Evolutionary conservation across 2,888 invertebrate genomes (phyloP), one percentile per base, ranked within the genome.

Genomic region (Cheilosia vernalis): DNA sequence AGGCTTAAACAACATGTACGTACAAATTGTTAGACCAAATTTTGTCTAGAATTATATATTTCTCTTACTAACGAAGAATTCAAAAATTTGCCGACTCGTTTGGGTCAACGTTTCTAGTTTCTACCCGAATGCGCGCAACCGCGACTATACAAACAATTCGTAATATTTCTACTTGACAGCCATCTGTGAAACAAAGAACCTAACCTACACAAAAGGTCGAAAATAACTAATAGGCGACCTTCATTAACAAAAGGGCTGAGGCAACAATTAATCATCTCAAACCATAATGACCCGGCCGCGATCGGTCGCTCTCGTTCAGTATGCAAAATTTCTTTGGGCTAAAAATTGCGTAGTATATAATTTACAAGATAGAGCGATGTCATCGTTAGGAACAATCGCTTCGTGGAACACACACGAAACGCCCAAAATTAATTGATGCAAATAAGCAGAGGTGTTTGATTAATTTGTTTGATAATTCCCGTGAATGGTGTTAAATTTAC

Each of bases 341-440:
- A 7, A 63, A 49, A 67, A 61, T 49, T 70, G 21, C 69, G 77
- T 44, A 69, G 24, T 27, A 17, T 21, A 21, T 21, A 17, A 21
- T 51, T 21, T 37, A 51, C 30, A 24, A 58, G 40, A 42, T 30
- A 58, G 30, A 37, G 42, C 64, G 19, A 27, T 74, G 63, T 47
- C 73, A 63, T 63, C 53, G 55, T 42, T 51, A 19, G 6, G 17
- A 55, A 55, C 24, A 37, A 70, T 58, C 61, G 42, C n/a, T 21
- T 51, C 27, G 5, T 9, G 27, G 44, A 56, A 47, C 60, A 44
- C 30, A 56, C 61, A 37, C 15, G 40, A 13, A 19, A 66, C 51
- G 10, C 53, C 21, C 19, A 33, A 58, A 58, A 47, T 72, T 77
- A 77, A 74, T 69, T 53, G 40, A 76, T 77, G 42, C 70, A 66